Conservation (phyloP, 2,888 invertebrate species). For the Pseudococcus viburni region DNA sequence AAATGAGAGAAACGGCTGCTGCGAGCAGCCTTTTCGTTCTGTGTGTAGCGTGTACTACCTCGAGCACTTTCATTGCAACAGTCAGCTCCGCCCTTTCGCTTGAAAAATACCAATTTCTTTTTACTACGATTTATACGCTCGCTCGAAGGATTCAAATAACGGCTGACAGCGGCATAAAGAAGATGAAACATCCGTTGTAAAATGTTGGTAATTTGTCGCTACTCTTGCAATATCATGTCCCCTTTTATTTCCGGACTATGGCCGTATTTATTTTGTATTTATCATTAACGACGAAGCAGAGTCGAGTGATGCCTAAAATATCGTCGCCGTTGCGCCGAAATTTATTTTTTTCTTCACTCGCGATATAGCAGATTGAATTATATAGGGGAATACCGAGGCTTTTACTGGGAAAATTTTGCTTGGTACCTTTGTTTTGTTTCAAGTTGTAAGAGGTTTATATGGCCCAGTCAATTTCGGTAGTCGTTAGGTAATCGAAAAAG, state of each 20-base stretch:
- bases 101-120: slow-evolving; percentile 52
- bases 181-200: slow-evolving; percentile 54
- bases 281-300: slow-evolving; percentile 3
- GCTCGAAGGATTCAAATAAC: slow-evolving; percentile 52
- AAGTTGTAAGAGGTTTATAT: too few relatives aligned
- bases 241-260: slow-evolving; percentile 42
- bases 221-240: slow-evolving; percentile 44
- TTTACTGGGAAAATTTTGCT: too few relatives aligned
- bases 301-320: slow-evolving; percentile 14
- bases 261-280: slow-evolving; percentile 49
- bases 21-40: background rate
- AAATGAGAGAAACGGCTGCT: background rate
- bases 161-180: slow-evolving; percentile 52
- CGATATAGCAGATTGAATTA: too few relatives aligned
- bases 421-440: too few relatives aligned
- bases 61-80: slow-evolving; percentile 50
- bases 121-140: slow-evolving; percentile 53
- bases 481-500: too few relatives aligned
- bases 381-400: too few relatives aligned
- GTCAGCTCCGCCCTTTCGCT: slow-evolving; percentile 52
- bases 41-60: background rate
- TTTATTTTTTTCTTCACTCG: too few relatives aligned
- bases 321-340: background rate
- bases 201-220: slow-evolving; percentile 55
- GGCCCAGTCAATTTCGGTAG: too few relatives aligned